A percentile compares a stretch with the other conserved stretches of the same genome.
These are phyloP conservation scores for Solen grandis DNA, from an alignment of 1,140 invertebrate species.

Conservation along the genomic window DNA sequence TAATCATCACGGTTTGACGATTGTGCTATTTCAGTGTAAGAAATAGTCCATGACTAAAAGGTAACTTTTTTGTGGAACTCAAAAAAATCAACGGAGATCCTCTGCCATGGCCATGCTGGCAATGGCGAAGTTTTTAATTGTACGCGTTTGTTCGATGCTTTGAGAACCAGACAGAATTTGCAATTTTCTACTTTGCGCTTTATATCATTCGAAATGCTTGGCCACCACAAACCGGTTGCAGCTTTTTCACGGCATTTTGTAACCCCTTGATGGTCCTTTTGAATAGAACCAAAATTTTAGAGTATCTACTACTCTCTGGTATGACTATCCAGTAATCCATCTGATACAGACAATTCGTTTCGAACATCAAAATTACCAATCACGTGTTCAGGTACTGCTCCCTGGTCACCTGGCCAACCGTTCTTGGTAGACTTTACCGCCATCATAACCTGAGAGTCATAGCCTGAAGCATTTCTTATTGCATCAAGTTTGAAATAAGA, in stretches of 20 bases:
- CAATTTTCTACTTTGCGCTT: conserved; percentile 33
- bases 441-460: not conserved
- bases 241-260: conserved; percentile 24
- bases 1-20: conserved; percentile 21
- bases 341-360: conserved; percentile 20
- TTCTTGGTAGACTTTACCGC: not conserved
- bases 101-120: conserved; percentile 51
- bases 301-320: conserved; percentile 17
- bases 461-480: not conserved
- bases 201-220: conserved; percentile 32
- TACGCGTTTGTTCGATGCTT: conserved; percentile 29
- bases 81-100: conserved; percentile 42
- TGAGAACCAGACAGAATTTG: conserved; percentile 48
- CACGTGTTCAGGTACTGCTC: not conserved
- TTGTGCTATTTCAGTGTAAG: conserved; percentile 54
- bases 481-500: not conserved
- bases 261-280: conserved; percentile 56
- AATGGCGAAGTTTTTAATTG: conserved; percentile 44
- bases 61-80: conserved; percentile 42
- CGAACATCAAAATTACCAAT: conserved; percentile 18
- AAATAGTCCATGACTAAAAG: conserved; percentile 59
- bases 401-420: not conserved
- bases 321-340: conserved; percentile 50
- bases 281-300: conserved; percentile 23
- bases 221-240: conserved; percentile 43